Conservation (phyloP, 2,888 invertebrate species). For the Silvanus unidentatus region DNA sequence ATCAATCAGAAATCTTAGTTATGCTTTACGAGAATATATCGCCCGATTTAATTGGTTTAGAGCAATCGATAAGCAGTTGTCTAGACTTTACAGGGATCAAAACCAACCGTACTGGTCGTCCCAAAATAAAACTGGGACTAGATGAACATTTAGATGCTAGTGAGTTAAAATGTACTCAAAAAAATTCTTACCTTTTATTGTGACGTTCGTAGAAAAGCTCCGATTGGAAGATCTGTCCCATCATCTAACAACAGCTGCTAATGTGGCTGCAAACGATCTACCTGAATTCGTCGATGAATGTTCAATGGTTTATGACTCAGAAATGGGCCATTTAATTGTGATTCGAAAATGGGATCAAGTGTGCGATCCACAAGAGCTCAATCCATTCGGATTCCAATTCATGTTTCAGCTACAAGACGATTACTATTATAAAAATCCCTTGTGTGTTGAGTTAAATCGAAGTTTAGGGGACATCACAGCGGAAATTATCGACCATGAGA, state of each 20-base stretch:
- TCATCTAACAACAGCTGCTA: constrained; percentile 66
- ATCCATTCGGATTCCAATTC: constrained; percentile 64
- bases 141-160: constrained; percentile 71
- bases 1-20: constrained; percentile 50
- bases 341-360: constrained; percentile 61
- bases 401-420: constrained; percentile 47
- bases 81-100: constrained; percentile 63
- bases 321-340: constrained; percentile 72
- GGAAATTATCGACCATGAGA: constrained; percentile 75
- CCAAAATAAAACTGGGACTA: constrained; percentile 69
- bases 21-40: constrained; percentile 49
- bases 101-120: constrained; percentile 51
- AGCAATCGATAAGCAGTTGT: constrained; percentile 65
- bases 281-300: constrained; percentile 63
- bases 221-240: constrained; percentile 64
- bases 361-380: constrained; percentile 52
- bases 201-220: constrained; percentile 69
- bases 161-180: constrained; percentile 38
- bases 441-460: constrained; percentile 63
- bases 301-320: constrained; percentile 64
- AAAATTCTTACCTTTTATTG: constrained; percentile 20
- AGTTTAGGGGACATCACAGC: constrained; percentile 72
- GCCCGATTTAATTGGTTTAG: constrained; percentile 53
- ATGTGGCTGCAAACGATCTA: constrained; percentile 61
- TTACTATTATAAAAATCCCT: constrained; percentile 43